phyloP scores from a whole-genome alignment of 2,888 invertebrate species.

The Rotaria macrura region DNA sequence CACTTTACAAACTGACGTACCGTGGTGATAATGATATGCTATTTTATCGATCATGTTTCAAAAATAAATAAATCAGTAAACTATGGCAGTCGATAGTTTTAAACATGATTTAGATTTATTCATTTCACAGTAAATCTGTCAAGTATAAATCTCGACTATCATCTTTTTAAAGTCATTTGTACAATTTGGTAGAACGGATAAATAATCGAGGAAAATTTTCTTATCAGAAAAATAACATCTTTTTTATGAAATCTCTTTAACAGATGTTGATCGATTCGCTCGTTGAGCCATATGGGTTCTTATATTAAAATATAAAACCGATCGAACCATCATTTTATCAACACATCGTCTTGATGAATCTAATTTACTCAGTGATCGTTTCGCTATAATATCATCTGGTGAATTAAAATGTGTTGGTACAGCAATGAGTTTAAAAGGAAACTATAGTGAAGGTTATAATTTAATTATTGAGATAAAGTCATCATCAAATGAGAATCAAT shows the following conservation, averaged over 20 bases:
- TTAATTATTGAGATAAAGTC: constrained; percentile 49
- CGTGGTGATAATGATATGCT: too few relatives aligned
- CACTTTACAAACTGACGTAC: too few relatives aligned
- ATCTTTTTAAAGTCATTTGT: too few relatives aligned
- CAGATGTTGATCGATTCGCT: constrained; percentile 67
- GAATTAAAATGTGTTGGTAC: constrained; percentile 50
- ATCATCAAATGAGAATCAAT: constrained; percentile 29
- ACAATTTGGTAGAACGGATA: too few relatives aligned
- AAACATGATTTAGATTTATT: too few relatives aligned
- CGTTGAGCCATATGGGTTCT: constrained; percentile 67
- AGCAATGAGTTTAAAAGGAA: constrained; percentile 56
- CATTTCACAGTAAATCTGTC: too few relatives aligned
- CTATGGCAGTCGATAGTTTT: too few relatives aligned
- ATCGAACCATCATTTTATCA: constrained; percentile 52
- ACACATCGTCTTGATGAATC: constrained; percentile 56
- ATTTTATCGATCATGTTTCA: too few relatives aligned
- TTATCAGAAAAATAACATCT: not conserved
- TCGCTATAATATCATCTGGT: constrained; percentile 53
- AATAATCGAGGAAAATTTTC: too few relatives aligned
- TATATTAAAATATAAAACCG: constrained; percentile 58
- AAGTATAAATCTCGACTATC: too few relatives aligned
- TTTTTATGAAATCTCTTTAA: not conserved
- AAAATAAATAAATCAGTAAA: too few relatives aligned
- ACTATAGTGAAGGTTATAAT: constrained; percentile 55
- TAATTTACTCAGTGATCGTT: constrained; percentile 52